These are phyloP conservation scores for Adineta ricciae DNA, from an alignment of 2,888 invertebrate genomes.

Conservation along the genomic window DNA sequence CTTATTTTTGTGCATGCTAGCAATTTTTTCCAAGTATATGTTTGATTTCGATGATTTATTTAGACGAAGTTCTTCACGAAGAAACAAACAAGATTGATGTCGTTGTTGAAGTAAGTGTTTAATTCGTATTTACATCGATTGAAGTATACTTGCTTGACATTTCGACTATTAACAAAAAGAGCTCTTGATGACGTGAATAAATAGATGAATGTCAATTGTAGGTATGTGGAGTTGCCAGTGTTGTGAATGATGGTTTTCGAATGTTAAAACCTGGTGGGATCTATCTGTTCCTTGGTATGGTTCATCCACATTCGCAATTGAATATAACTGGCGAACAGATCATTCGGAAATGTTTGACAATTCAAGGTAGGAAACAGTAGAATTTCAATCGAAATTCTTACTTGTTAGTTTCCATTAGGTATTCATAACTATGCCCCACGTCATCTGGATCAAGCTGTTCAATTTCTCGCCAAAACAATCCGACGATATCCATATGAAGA, in stretches of 20 bases:
- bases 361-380: slow-evolving; percentile 24
- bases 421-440: slow-evolving; percentile 35
- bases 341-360: slow-evolving; percentile 35
- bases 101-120: slow-evolving; percentile 33
- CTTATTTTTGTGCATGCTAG: not conserved
- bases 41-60: not conserved
- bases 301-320: slow-evolving; percentile 35
- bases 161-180: too few species aligned
- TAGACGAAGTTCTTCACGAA: not conserved
- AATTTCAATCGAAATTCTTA: too few species aligned
- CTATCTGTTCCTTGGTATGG: slow-evolving; percentile 35
- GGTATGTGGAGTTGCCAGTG: slow-evolving; percentile 34
- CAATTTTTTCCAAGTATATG: not conserved
- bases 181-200: too few species aligned
- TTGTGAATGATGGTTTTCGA: slow-evolving; percentile 31
- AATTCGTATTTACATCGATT: not conserved
- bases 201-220: not conserved
- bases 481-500: slow-evolving; percentile 35
- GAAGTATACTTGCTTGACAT: not conserved
- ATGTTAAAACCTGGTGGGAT: slow-evolving; percentile 35
- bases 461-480: slow-evolving; percentile 33
- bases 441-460: slow-evolving; percentile 35
- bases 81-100: slow-evolving; percentile 34
- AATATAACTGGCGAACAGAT: slow-evolving; percentile 35
- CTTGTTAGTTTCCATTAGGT: not conserved